These are phyloP conservation scores for Magallana angulata DNA, from an alignment of 1,140 invertebrate genomes.

Conservation along the genomic window DNA sequence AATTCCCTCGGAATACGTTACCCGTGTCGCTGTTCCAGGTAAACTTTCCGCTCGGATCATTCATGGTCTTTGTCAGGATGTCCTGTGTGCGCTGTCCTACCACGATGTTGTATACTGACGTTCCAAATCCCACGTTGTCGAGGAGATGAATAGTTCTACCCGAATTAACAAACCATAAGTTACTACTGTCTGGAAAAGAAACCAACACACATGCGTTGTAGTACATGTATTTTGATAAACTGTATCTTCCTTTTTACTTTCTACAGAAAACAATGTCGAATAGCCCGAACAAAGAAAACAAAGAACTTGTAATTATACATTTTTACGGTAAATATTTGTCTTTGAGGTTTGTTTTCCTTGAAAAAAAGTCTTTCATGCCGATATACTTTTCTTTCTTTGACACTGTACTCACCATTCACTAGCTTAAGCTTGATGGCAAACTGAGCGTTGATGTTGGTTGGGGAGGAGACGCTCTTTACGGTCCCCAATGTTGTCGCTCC, in stretches of 20 bases:
- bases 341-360: too few species aligned
- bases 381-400: background rate
- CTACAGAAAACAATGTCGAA: too few species aligned
- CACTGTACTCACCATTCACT: background rate
- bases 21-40: constrained; percentile 11
- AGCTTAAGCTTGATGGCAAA: constrained; percentile 8
- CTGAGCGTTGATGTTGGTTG: constrained; percentile 6
- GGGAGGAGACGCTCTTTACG: background rate
- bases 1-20: background rate
- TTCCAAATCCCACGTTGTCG: background rate
- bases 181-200: background rate
- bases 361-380: too few species aligned
- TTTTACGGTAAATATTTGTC: too few species aligned
- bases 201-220: too few species aligned
- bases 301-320: too few species aligned
- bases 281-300: too few species aligned
- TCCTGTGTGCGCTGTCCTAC: background rate
- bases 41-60: constrained; percentile 10
- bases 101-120: background rate
- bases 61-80: background rate
- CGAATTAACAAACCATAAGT: constrained; percentile 8
- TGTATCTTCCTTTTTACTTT: too few species aligned
- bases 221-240: too few species aligned
- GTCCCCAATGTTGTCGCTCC: background rate
- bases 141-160: background rate